Evolutionary conservation across 2,113 vertebrate species (phyloP), one percentile per base, ranked within the genome.

Genomic region (Dicaeum eximium): DNA sequence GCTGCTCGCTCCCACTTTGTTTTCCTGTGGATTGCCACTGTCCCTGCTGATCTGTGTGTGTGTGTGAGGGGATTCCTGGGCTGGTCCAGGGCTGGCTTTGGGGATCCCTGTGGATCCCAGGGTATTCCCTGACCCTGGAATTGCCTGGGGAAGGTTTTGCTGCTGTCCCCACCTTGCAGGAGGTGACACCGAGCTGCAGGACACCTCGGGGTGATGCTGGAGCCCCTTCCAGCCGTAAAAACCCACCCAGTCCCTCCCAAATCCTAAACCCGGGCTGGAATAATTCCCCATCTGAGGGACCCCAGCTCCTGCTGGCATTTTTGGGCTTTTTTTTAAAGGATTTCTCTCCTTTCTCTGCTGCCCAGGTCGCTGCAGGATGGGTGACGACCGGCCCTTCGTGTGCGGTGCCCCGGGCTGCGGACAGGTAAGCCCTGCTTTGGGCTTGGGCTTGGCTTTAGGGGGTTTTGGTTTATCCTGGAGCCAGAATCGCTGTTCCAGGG

Each of bases 301-400:
- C n/a, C n/a, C 95, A 86, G 92, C 96, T 97, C 93, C 94, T 42
- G 92, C 64, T 81, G 84, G 23, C 47, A 24, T 64, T 57, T 88
- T 62, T 67, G 21, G 30, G 62, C 79, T 83, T 72, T 96, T 97
- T 97, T n/a, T n/a, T n/a, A n/a, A 95, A 95, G 94, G 58, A 80
- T 97, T 97, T 18, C 11, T 50, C 19, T 83, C 33, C 88, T 10
- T 45, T 65, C 53, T 72, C 17, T 47, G 93, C 80, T 88, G 94
- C 91, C 74, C 96, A 98, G 97, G 97, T 94, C 94, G 85, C 62
- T 92, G 97, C 88, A 96, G 94, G 95, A 99, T 99, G 99, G 99
- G 99, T 97, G 99, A 99, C 97, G 99, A 99, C 97, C 97, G 99
- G 96, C 99, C 99, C 96, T 99, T 99, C 98, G 99, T 99, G 98